phyloP scores from a whole-genome alignment of 2,888 invertebrate species.

The Cryptus viduatorius region DNA sequence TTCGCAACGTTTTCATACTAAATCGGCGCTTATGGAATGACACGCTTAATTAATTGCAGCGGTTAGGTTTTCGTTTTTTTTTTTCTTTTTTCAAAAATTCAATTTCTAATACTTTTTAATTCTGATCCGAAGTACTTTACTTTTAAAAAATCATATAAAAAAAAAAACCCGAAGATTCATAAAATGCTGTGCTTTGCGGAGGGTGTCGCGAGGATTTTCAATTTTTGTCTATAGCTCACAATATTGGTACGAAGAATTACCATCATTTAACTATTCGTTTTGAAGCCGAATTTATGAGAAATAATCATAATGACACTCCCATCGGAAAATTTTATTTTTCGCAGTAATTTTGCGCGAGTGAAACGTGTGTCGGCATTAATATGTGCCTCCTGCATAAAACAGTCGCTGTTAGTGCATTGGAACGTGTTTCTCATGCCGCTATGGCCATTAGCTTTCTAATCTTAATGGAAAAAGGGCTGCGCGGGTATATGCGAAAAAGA shows the following conservation, averaged over 20 bases:
- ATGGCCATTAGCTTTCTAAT: constrained; percentile 73
- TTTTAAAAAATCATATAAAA: neutral
- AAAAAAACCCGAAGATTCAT: neutral
- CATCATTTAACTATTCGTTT: neutral
- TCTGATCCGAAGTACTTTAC: neutral
- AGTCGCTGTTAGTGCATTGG: constrained; percentile 48
- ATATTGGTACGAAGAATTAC: too few relatives aligned
- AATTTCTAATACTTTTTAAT: neutral
- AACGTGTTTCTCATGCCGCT: constrained; percentile 27
- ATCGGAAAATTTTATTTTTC: neutral
- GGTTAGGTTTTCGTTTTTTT: neutral
- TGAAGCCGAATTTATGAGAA: neutral
- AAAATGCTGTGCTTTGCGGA: too few relatives aligned
- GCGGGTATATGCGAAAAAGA: constrained; percentile 62
- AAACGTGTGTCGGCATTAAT: neutral
- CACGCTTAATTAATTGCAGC: neutral
- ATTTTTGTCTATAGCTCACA: too few relatives aligned
- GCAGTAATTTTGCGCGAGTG: neutral
- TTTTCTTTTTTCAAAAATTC: neutral
- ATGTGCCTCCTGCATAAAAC: constrained; percentile 44
- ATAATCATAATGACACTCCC: neutral
- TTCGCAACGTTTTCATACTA: neutral
- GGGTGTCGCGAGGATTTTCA: too few relatives aligned
- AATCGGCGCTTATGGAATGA: neutral
- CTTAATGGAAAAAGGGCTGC: constrained; percentile 74